Percentiles rank a stretch among this genome's conserved stretches.
These are phyloP conservation scores for Pachycephus smyrnensis DNA, from an alignment of 2,888 invertebrate genomes.

Conservation along the genomic window DNA sequence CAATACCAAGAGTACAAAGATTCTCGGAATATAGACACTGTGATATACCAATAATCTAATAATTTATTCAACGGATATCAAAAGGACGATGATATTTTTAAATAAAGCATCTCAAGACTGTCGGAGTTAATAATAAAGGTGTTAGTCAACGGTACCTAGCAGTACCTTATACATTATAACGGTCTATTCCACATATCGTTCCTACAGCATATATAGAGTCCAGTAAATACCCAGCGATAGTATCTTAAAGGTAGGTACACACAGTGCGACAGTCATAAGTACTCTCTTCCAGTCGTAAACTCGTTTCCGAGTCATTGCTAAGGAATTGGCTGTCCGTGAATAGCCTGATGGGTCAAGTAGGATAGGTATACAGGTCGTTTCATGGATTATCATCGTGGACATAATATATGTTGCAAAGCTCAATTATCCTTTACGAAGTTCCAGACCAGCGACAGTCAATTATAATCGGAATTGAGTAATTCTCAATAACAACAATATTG, in stretches of 20 bases:
- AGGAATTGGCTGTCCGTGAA: neutral
- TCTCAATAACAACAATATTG: neutral
- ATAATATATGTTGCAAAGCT: neutral
- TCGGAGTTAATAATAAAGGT: neutral
- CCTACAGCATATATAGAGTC: conserved; percentile 6
- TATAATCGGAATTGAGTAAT: neutral
- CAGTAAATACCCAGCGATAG: neutral
- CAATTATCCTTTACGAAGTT: too few relatives aligned
- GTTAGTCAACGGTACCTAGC: conserved; percentile 31
- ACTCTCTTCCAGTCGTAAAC: neutral
- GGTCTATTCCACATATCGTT: conserved; percentile 46
- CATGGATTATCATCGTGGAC: neutral
- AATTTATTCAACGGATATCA: neutral
- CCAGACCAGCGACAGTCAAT: neutral
- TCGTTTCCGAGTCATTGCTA: neutral
- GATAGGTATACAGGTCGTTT: neutral
- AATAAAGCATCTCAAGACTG: neutral
- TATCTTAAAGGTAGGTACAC: neutral
- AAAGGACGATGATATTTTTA: neutral
- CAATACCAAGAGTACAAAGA: neutral
- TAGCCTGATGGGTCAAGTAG: neutral
- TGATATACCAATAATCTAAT: neutral
- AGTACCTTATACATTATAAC: conserved; percentile 35
- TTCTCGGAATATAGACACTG: too few relatives aligned
- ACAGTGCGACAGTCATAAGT: neutral